Evolutionary conservation across 1,140 invertebrate genomes (phyloP).

Genomic region (Nomia melanderi): DNA sequence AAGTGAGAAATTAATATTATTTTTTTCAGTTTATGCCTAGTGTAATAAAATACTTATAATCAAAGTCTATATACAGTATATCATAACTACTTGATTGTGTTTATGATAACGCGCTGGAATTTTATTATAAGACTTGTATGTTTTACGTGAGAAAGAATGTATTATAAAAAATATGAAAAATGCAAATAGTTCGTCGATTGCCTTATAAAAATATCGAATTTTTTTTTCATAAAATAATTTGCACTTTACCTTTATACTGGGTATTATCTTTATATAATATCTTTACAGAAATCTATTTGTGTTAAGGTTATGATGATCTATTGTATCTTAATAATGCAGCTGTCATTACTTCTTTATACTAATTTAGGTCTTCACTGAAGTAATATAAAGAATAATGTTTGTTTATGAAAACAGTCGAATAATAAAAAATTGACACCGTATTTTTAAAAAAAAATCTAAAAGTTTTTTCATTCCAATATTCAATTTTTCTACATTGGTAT

Average conservation of each 20-base stretch:
- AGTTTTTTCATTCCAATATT: conserved; percentile 64
- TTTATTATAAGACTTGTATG: neutral
- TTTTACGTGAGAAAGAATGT: conserved; percentile 2
- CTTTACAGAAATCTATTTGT: conserved; percentile 24
- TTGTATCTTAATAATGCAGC: conserved; percentile 2
- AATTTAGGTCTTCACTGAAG: neutral
- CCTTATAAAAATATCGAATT: conserved; percentile 1
- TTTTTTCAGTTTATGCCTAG: conserved; percentile 19
- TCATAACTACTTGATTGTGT: neutral
- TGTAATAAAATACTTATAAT: conserved; percentile 27
- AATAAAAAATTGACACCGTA: conserved; percentile 29
- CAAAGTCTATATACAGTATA: neutral
- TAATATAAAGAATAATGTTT: conserved; percentile 3
- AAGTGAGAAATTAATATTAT: conserved; percentile 16
- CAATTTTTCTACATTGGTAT: conserved; percentile 46
- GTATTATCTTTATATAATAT: neutral
- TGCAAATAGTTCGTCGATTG: neutral
- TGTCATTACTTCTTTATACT: conserved; percentile 31
- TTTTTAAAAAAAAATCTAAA: conserved; percentile 20
- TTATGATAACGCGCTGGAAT: neutral
- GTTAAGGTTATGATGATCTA: neutral
- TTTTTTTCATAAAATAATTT: neutral
- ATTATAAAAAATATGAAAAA: conserved; percentile 9
- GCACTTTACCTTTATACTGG: conserved; percentile 1
- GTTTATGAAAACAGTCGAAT: conserved; percentile 2